Conservation (phyloP, 2,888 invertebrate genomes). For the Drosophila tanythrix region DNA sequence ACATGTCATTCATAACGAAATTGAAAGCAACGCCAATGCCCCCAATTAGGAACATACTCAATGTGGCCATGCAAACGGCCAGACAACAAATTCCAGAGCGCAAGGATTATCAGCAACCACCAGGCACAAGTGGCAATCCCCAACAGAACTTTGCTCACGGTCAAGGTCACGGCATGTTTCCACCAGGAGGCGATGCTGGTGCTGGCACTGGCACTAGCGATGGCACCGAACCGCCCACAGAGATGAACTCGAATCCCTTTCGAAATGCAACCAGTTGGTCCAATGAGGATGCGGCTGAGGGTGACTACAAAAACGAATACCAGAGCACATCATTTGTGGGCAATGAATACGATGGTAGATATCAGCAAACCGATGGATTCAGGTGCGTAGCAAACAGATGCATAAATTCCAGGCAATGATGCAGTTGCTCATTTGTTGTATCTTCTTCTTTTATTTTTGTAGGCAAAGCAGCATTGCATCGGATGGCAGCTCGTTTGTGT, state of each 20-base stretch:
- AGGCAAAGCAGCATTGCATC: conserved; percentile 88
- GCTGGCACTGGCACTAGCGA: conserved; percentile 6
- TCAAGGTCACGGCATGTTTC: conserved; percentile 60
- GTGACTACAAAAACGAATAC: conserved; percentile 77
- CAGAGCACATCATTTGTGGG: conserved; percentile 84
- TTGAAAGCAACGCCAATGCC: conserved; percentile 89
- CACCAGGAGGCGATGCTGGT: conserved; percentile 23
- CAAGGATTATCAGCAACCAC: conserved; percentile 85
- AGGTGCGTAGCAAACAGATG: conserved; percentile 68
- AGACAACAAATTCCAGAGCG: conserved; percentile 91
- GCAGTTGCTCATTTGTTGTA: conserved; percentile 15
- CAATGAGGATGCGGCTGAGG: conserved; percentile 65
- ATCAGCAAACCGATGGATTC: conserved; percentile 84
- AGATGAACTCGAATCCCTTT: conserved; percentile 84
- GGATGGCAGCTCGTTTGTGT: conserved; percentile 90
- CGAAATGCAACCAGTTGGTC: conserved; percentile 82
- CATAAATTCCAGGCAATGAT: neutral
- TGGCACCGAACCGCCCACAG: conserved; percentile 71
- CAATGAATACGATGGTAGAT: conserved; percentile 83
- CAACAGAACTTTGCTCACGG: conserved; percentile 62
- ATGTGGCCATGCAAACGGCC: conserved; percentile 93
- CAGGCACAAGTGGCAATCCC: conserved; percentile 61
- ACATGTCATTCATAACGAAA: conserved; percentile 87
- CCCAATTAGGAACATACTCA: conserved; percentile 90
- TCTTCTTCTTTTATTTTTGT: neutral